Evolutionary conservation across 2,888 invertebrate species (phyloP).

Genomic region (Folsomia candida): DNA sequence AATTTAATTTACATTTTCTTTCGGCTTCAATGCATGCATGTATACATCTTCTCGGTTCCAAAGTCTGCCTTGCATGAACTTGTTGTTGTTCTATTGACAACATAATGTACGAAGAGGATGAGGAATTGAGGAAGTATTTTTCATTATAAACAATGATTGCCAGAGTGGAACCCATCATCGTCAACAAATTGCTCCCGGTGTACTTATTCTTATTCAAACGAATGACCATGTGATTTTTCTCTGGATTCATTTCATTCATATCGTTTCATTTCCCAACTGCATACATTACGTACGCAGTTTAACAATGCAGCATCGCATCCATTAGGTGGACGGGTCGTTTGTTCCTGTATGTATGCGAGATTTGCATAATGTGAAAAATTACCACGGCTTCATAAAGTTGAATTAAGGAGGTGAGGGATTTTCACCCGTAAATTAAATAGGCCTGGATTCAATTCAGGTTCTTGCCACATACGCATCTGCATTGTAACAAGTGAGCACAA

Average conservation of each 20-base stretch:
- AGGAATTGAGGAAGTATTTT: neutral
- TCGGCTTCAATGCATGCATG: no score
- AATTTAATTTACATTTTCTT: neutral
- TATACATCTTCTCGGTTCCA: neutral
- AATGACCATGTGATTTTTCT: no score
- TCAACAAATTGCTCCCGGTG: neutral
- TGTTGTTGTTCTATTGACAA: neutral
- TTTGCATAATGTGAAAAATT: neutral
- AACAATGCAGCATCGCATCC: no score
- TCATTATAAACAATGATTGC: neutral
- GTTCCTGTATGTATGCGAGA: no score
- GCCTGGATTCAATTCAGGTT: neutral
- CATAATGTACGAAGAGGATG: no score
- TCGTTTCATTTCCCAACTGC: neutral
- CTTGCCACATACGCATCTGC: no score
- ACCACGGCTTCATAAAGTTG: no score
- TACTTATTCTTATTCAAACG: neutral
- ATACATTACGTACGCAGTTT: neutral
- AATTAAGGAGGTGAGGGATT: no score
- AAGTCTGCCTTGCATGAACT: neutral
- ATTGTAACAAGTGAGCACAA: no score
- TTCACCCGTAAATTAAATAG: neutral
- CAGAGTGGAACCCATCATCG: neutral
- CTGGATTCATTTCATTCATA: neutral
- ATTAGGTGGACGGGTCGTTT: no score